These are phyloP conservation scores for Scarus forsteni DNA, from an alignment of 2,797 vertebrate species.

Conservation along the genomic window DNA sequence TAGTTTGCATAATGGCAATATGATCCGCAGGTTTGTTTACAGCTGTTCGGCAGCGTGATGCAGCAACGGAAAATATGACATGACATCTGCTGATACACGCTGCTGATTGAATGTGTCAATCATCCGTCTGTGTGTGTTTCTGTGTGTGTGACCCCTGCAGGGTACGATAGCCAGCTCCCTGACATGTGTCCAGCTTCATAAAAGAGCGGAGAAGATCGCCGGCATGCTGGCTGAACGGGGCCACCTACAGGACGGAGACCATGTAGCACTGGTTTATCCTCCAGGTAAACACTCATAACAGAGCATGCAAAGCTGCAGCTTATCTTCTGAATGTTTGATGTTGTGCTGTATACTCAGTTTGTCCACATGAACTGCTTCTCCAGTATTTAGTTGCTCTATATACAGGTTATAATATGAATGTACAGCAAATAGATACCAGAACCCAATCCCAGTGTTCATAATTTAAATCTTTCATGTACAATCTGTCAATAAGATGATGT, in stretches of 20 bases:
- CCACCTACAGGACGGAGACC: constrained; percentile 95
- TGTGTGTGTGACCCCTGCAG: constrained; percentile 73
- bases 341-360: background rate
- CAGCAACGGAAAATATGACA: constrained; percentile 42
- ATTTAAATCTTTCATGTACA: no score
- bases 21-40: constrained; percentile 38
- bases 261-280: constrained; percentile 95
- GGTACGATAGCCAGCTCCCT: constrained; percentile 94
- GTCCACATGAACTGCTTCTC: no score
- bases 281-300: constrained; percentile 84
- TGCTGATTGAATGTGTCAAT: constrained; percentile 49
- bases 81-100: constrained; percentile 42
- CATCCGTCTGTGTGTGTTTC: constrained; percentile 27
- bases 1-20: constrained; percentile 52
- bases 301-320: background rate
- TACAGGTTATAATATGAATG: no score
- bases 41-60: constrained; percentile 40
- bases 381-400: no score
- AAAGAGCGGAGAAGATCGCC: constrained; percentile 96
- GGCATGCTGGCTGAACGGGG: constrained; percentile 94
- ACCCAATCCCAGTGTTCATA: no score
- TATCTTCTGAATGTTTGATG: background rate
- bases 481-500: no score
- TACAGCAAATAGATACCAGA: no score
- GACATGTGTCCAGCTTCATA: constrained; percentile 96